Evolutionary conservation across 2,888 invertebrate species (phyloP), one percentile per base, ranked within the genome.

Genomic region (Polydrusus cervinus): DNA sequence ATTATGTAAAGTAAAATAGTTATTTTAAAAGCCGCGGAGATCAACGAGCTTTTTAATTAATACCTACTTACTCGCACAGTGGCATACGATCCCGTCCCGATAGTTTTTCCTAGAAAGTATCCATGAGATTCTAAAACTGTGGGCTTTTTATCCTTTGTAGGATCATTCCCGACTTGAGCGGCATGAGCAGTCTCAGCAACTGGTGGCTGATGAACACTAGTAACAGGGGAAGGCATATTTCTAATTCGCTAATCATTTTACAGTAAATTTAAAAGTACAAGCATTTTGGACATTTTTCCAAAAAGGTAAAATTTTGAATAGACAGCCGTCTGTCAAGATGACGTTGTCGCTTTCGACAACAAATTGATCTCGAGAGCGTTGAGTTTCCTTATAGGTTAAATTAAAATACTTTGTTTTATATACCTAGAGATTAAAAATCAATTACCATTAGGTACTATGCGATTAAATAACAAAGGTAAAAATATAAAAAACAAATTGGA

Each of bases 81-180:
- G 53, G 95, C 94, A 87, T 94, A 95, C 47, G 94, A 94, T 18
- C 95, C 95, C n/a, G 92, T 91, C 6, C 95, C 95, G 80, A 95
- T 93, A 6, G 92, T 92, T 84, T 92, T 92, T 16, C 94, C 94
- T 70, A 95, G 87, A 67, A 89, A 89, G 81, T 94, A 94, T 77
- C 95, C 95, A 85, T 94, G 94, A 30, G 91, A 90, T 87, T 94
- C 93, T 43, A 95, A 89, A 60, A 94, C 93, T n/a, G 93, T 92
- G n/a, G 83, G 84, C 79, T 86, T 87, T 75, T 84, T 84, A 57
- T 81, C 81, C 49, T 79, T 84, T 81, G 77, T 83, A 10, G 75
- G 34, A 7, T 79, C 77, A 47, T 65, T 62, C 10, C 62, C 81
- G 82, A 87, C 68, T 80, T 84, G 71, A 45, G 80, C 38, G 72